A percentile compares a stretch with the other conserved stretches of the same genome.
Evolutionary conservation across 2,113 vertebrate genomes (phyloP).

Genomic region (Mungos mungo): DNA sequence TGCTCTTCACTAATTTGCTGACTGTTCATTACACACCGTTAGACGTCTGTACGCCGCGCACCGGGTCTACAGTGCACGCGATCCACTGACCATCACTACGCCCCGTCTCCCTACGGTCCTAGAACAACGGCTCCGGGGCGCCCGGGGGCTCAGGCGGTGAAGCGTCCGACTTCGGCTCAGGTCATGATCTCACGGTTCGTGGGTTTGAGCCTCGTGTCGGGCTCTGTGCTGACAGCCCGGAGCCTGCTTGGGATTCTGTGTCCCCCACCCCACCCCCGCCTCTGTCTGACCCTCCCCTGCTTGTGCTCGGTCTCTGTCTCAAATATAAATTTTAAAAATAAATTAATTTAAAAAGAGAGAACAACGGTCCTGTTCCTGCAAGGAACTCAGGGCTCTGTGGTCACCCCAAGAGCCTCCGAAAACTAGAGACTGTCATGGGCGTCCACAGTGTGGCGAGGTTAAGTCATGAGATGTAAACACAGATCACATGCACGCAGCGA

Average conservation of each 20-base stretch:
- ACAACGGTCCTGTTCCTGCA: not conserved
- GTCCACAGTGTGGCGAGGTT: not conserved
- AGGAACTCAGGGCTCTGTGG: not conserved
- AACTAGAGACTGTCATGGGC: not conserved
- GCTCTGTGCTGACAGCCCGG: too few species aligned
- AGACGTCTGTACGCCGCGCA: not conserved
- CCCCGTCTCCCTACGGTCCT: not conserved
- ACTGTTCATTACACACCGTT: not conserved
- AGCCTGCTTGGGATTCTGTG: too few species aligned
- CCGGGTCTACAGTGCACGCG: not conserved
- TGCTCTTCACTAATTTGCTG: not conserved
- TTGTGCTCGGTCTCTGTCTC: too few species aligned
- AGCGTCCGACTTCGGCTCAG: too few species aligned
- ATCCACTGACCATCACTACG: not conserved
- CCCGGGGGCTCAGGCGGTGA: too few species aligned
- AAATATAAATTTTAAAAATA: too few species aligned
- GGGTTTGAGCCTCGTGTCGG: too few species aligned
- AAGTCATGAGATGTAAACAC: not conserved
- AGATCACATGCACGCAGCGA: not conserved
- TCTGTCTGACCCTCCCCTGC: too few species aligned
- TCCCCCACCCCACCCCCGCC: too few species aligned
- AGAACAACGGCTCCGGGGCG: not conserved
- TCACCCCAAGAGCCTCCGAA: constrained; percentile 30
- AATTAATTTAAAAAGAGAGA: too few species aligned
- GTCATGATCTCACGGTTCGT: too few species aligned